Base-by-base conservation (phyloP, 2,797 vertebrate genomes). In the Notolabrus celidotus region DNA sequence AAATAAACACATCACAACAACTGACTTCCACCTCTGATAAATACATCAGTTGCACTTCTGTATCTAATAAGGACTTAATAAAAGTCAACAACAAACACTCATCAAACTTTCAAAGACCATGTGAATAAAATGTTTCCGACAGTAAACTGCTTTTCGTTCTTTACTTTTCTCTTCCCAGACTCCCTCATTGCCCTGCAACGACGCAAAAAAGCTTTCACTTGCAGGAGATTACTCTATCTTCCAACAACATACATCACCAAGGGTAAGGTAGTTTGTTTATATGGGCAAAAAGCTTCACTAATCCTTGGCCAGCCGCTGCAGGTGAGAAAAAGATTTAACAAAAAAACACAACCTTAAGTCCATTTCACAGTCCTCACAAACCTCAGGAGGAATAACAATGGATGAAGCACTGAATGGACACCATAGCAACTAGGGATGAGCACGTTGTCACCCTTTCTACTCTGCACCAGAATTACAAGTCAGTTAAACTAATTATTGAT, bases 261-360 rank as follows among this genome's bases (percentile, higher is more conserved):
- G 39, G 65, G 61, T 23, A 33, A 45, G 58, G 61, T 15, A 41
- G 69, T 63, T 67, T 75, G 41, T 54, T 56, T 73, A 38, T 22
- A 47, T 38, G 38, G 47, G 60, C 74, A 67, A 25, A 5, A 57
- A 79, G 69, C 68, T 67, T 42, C 67, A 53, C 78, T 82, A 86
- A 88, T 89, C 79, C 82, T 50, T 34, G 14, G 39, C 63, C 63
- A 27, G 55, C 41, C 53, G 64, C 71, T 67, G 49, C 68, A 85
- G 74, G 79, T 84, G 46, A 74, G 78, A 83, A 79, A 79, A 70
- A 69, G 46, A 49, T 20, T 65, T 49, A 11, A 23, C n/a, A 45
- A 45, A 16, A 27, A 22, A 25, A 4, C 22, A 43, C 49, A 61
- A 41, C 33, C 11, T 2, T 46, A 56, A 27, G 43, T n/a, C 10